A percentile compares a stretch with the other conserved stretches of the same genome.
Evolutionary conservation across 2,888 invertebrate genomes (phyloP).

Genomic region (Xanthia icteritia): DNA sequence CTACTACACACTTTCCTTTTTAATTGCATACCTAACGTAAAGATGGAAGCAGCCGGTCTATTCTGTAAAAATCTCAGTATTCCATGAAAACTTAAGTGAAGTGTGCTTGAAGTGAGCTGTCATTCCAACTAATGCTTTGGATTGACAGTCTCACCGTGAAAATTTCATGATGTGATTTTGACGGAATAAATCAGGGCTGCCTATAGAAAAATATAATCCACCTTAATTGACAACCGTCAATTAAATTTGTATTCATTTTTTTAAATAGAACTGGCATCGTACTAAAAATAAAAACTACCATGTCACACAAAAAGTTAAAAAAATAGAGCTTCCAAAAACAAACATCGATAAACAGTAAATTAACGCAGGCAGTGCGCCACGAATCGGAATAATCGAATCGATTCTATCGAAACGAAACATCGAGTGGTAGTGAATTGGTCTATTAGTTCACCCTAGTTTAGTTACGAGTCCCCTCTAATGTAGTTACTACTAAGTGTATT

Average conservation of each 20-base stretch:
- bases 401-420: constrained; percentile 74
- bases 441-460: constrained; percentile 84
- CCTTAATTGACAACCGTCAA: not conserved
- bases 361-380: constrained; percentile 70
- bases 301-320: not conserved
- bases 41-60: no score
- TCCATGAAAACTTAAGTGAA: no score
- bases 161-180: no score
- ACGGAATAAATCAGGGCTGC: not conserved
- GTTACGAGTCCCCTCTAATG: constrained; percentile 75
- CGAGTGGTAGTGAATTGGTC: constrained; percentile 81
- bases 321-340: constrained; percentile 32
- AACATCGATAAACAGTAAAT: constrained; percentile 66
- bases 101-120: no score
- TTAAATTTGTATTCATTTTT: not conserved
- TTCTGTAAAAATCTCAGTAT: no score
- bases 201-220: not conserved
- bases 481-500: constrained; percentile 79
- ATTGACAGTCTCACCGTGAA: no score
- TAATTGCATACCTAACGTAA: no score
- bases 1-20: no score
- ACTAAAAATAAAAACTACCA: not conserved
- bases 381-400: constrained; percentile 85
- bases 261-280: not conserved
- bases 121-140: no score